A percentile compares a stretch with the other conserved stretches of the same genome.
Evolutionary conservation across 2,888 invertebrate species (phyloP).

Genomic region (Eilema sororculum): DNA sequence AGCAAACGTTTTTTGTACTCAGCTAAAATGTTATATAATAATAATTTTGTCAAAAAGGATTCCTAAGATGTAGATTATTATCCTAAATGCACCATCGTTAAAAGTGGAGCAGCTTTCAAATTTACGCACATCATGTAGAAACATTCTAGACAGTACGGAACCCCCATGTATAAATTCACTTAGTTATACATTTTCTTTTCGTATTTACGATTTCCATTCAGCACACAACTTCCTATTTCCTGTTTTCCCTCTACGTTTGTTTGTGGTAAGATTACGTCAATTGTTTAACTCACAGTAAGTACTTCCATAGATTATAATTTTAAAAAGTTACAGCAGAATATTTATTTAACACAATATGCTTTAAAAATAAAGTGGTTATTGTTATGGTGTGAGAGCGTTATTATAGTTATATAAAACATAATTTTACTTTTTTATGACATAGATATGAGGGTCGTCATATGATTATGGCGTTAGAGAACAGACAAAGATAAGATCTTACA

Average conservation of each 20-base stretch:
- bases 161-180: background rate
- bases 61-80: background rate
- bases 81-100: background rate
- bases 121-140: background rate
- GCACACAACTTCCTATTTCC: slow-evolving; percentile 43
- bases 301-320: slow-evolving; percentile 7
- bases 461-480: background rate
- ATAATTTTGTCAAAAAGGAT: no score
- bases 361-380: slow-evolving; percentile 8
- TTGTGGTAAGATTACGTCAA: slow-evolving; percentile 43
- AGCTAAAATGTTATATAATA: no score
- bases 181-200: background rate
- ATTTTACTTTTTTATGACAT: background rate
- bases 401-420: background rate
- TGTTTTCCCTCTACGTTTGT: slow-evolving; percentile 52
- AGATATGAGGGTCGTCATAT: slow-evolving; percentile 3
- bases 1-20: background rate
- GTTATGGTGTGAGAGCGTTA: slow-evolving; percentile 6
- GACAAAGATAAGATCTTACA: background rate
- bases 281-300: background rate
- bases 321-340: slow-evolving; percentile 29
- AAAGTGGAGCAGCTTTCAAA: background rate
- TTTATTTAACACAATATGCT: background rate
- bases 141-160: background rate
- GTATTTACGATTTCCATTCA: slow-evolving; percentile 8